phyloP scores from a whole-genome alignment of 1,140 invertebrate species.

The Drosophila ironensis region DNA sequence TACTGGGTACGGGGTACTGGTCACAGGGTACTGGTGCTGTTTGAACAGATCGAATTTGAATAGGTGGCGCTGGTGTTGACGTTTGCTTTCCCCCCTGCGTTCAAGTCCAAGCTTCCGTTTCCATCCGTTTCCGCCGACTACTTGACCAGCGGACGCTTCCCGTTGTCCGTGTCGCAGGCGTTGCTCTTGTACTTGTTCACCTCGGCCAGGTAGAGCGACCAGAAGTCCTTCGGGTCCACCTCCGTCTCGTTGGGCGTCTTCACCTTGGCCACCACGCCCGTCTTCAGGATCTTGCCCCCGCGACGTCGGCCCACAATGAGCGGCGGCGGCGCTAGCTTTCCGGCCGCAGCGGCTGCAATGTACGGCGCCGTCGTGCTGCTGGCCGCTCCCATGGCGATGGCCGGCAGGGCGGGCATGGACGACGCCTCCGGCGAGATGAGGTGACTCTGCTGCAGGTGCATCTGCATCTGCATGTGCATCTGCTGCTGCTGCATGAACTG shows the following conservation, averaged over 20 bases:
- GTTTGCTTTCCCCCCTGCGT: conserved; percentile 25
- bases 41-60: too few relatives aligned
- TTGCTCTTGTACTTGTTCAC: conserved; percentile 95
- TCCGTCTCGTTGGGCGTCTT: conserved; percentile 85
- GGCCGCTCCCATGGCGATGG: conserved; percentile 77
- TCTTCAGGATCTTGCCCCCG: conserved; percentile 93
- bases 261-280: conserved; percentile 93
- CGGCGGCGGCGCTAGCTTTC: conserved; percentile 60
- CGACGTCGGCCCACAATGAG: conserved; percentile 89
- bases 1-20: too few relatives aligned
- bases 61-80: neutral
- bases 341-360: conserved; percentile 81
- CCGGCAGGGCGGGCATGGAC: conserved; percentile 36
- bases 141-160: conserved; percentile 95
- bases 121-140: conserved; percentile 82
- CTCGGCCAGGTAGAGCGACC: conserved; percentile 95
- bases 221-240: conserved; percentile 92
- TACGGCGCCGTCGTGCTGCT: conserved; percentile 68
- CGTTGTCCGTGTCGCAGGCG: conserved; percentile 95
- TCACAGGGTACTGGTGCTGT: too few relatives aligned
- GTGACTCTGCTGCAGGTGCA: neutral
- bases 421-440: conserved; percentile 24
- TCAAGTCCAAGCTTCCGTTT: conserved; percentile 43
- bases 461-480: conserved; percentile 9
- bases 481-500: conserved; percentile 15